These are phyloP conservation scores for Drosophila hamatofila DNA, from an alignment of 2,888 invertebrate genomes.

Conservation along the genomic window DNA sequence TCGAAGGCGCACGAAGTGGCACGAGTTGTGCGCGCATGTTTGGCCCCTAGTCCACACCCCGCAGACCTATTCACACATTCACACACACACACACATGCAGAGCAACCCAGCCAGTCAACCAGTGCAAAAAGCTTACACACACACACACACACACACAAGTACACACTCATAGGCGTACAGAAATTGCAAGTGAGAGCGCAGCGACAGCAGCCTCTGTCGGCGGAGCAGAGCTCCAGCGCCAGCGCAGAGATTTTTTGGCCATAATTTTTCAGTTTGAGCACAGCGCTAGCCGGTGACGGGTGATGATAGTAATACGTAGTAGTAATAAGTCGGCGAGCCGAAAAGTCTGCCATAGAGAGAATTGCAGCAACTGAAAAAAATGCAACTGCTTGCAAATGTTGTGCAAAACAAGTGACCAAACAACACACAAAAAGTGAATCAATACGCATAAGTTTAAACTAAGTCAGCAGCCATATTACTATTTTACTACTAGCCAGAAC, in stretches of 20 bases:
- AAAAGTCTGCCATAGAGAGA: constrained; percentile 51
- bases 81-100: neutral
- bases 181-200: constrained; percentile 67
- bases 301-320: constrained; percentile 77
- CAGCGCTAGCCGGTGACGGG: constrained; percentile 80
- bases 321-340: constrained; percentile 70
- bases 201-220: constrained; percentile 14
- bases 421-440: neutral
- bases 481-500: constrained; percentile 3
- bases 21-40: constrained; percentile 74
- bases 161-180: constrained; percentile 24
- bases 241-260: constrained; percentile 77
- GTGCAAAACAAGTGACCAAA: constrained; percentile 39
- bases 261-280: constrained; percentile 78
- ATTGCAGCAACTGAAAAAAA: constrained; percentile 40
- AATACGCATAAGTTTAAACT: constrained; percentile 8
- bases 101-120: constrained; percentile 54
- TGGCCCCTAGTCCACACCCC: constrained; percentile 34
- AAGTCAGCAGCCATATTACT: constrained; percentile 17
- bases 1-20: constrained; percentile 59
- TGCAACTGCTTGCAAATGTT: constrained; percentile 39
- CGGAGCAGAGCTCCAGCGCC: constrained; percentile 62
- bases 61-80: constrained; percentile 7
- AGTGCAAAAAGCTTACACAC: constrained; percentile 54
- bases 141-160: constrained; percentile 27